Base-by-base conservation (phyloP, 1,140 invertebrate species). In the Drosophila navojoa region DNA sequence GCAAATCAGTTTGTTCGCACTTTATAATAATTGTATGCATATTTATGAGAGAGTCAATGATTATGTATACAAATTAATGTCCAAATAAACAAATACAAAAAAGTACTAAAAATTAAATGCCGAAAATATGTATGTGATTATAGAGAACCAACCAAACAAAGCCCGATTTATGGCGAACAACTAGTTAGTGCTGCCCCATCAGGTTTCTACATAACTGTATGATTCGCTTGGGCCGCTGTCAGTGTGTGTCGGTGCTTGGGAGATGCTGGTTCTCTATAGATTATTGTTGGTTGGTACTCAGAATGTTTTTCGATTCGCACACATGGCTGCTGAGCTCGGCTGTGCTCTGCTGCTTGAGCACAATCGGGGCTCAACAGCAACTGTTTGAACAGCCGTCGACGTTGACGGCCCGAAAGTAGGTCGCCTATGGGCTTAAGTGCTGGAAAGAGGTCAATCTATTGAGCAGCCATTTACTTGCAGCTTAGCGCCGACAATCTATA, bases 21-120 rank as follows among this genome's bases (percentile, higher is more conserved):
- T 87, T 78, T 59, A 87, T 85, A 78, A 81, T 85, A 77, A 58
- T 66, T 60, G 54, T 78, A 81, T 87, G 81, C 81, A 85, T 85
- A 81, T 78, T 85, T 66, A 85, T 81, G 63, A 68, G 64, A 68
- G 64, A 7, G 27, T 7, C 50, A 62, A 67, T 78, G 76, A 86
- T 85, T 75, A 68, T 61, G 77, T 61, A 67, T 53, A 66, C 69
- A 67, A 50, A 64, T 77, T 55, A 73, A 80, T 85, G 64, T 44
- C 47, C 19, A 63, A 72, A 75, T 38, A 79, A 66, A 76, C 62
- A 79, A 72, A 54, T 4, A 15, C n/a, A 45, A 15, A 71, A 60
- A 63, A 55, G 77, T 29, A 69, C 19, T 15, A 32, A 80, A 80
- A 73, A 71, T 44, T 68, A 32, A 71, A 62, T 68, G 45, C 38